Percentiles rank a stretch among this genome's conserved stretches.
phyloP scores from a whole-genome alignment of 1,140 invertebrate species.

The Cryptotermes secundus region DNA sequence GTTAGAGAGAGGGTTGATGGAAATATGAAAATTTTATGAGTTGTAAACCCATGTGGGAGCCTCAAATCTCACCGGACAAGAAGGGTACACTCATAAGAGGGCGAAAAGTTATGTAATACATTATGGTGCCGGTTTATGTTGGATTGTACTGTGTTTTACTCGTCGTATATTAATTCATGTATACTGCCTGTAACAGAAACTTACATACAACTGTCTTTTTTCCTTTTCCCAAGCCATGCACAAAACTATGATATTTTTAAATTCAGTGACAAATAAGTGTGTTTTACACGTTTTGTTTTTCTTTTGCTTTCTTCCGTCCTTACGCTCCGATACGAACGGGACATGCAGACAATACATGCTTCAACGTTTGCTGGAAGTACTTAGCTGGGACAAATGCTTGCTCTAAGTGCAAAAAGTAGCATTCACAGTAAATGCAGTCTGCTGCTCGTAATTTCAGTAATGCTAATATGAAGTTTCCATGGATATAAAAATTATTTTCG shows the following conservation, averaged over 20 bases:
- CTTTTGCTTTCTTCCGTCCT: neutral
- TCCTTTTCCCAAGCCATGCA: too few species aligned
- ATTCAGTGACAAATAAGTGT: neutral
- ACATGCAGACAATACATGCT: too few species aligned
- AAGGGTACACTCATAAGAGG: neutral
- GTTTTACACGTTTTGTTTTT: neutral
- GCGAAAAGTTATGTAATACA: neutral
- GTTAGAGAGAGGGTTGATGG: conserved; percentile 17
- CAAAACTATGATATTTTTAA: too few species aligned
- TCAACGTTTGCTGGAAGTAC: too few species aligned
- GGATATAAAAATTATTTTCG: too few species aligned
- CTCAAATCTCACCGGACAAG: conserved; percentile 2
- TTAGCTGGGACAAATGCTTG: too few species aligned
- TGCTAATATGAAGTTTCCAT: too few species aligned
- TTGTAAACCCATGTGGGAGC: conserved; percentile 27
- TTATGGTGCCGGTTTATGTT: neutral
- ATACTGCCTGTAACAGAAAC: neutral
- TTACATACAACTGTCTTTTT: neutral
- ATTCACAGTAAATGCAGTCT: too few species aligned
- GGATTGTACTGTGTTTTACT: neutral
- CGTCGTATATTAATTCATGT: neutral
- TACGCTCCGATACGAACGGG: neutral
- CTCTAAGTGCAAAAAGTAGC: too few species aligned
- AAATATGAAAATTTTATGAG: conserved; percentile 33
- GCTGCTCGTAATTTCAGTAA: too few species aligned